phyloP scores from a whole-genome alignment of 2,888 invertebrate genomes.

The Muscina levida region DNA sequence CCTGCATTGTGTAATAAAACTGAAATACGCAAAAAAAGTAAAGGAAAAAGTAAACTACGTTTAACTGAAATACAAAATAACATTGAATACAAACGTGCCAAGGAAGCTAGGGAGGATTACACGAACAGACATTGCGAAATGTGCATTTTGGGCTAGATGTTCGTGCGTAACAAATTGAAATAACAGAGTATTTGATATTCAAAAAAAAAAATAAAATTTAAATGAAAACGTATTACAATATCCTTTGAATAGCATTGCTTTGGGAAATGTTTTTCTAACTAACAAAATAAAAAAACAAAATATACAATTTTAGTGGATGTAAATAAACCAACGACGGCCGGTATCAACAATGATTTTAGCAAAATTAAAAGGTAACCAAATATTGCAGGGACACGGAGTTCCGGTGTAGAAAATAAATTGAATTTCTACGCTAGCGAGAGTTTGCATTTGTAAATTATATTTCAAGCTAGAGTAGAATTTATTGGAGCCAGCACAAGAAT shows the following conservation, averaged over 20 bases:
- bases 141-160: constrained; percentile 54
- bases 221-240: neutral
- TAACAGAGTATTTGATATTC: constrained; percentile 38
- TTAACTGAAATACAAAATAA: neutral
- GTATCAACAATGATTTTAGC: neutral
- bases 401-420: neutral
- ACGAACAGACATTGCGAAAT: neutral
- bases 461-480: constrained; percentile 2
- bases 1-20: constrained; percentile 8
- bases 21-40: neutral
- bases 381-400: neutral
- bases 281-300: neutral
- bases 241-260: neutral
- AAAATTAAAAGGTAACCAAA: neutral
- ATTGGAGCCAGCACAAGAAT: no score
- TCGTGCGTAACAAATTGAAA: constrained; percentile 69
- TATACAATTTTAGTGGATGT: no score
- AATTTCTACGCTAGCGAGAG: neutral
- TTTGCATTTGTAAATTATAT: neutral
- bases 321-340: no score
- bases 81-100: no score
- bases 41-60: neutral
- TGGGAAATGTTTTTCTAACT: neutral
- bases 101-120: no score
- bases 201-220: neutral